Conservation (phyloP, 1,140 invertebrate species). For the Sminthurinus signatus region DNA sequence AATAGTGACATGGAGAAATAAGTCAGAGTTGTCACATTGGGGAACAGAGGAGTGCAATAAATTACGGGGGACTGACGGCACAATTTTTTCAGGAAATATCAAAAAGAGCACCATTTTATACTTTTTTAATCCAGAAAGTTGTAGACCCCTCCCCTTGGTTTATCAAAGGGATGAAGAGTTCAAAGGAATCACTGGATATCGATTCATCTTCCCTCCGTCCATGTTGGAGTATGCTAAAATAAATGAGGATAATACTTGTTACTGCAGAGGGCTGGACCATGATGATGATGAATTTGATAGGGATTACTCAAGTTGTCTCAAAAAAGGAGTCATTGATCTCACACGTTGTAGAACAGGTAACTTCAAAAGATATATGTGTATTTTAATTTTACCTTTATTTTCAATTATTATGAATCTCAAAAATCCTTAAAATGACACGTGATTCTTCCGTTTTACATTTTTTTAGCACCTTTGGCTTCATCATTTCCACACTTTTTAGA, state of each 20-base stretch:
- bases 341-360: not conserved
- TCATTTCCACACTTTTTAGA: constrained; percentile 5
- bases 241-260: not conserved
- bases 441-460: no score
- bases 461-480: not conserved
- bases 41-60: constrained; percentile 1
- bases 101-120: not conserved
- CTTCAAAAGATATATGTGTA: no score
- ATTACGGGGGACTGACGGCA: not conserved
- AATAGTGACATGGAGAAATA: not conserved
- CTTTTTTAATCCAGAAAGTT: not conserved
- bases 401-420: no score
- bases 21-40: not conserved
- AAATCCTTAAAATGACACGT: no score
- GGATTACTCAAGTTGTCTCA: constrained; percentile 2
- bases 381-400: no score
- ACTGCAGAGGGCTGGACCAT: not conserved
- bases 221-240: not conserved
- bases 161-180: not conserved
- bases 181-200: not conserved
- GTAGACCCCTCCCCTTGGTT: not conserved
- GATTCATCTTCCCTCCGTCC: not conserved
- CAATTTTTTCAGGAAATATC: not conserved
- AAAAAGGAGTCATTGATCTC: not conserved
- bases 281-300: not conserved